Conservation (phyloP, 2,888 invertebrate species). For the Cryptophagus acutangulus region DNA sequence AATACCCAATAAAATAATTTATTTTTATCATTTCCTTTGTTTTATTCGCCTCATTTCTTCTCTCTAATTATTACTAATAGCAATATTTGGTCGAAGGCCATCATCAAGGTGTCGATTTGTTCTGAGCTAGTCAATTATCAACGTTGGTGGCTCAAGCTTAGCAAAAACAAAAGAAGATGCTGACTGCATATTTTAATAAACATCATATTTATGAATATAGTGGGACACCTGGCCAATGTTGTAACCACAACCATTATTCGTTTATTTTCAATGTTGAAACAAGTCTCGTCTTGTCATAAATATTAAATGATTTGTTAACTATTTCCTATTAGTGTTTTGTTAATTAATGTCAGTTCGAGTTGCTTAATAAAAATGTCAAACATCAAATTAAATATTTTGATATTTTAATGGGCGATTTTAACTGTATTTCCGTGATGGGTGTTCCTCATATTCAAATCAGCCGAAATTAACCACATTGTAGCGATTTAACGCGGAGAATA, state of each 20-base stretch:
- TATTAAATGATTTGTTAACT: constrained; percentile 27
- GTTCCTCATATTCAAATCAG: too few relatives aligned
- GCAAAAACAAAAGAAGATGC: constrained; percentile 29
- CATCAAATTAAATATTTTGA: not conserved
- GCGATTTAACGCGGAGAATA: too few relatives aligned
- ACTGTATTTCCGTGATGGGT: too few relatives aligned
- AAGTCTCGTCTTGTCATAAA: constrained; percentile 25
- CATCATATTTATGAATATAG: not conserved
- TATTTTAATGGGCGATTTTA: too few relatives aligned
- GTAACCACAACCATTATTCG: constrained; percentile 23
- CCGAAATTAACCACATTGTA: too few relatives aligned
- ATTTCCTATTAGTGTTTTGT: constrained; percentile 26
- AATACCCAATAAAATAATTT: too few relatives aligned
- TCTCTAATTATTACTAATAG: too few relatives aligned
- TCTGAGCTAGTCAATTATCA: constrained; percentile 34
- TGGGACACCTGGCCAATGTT: constrained; percentile 24
- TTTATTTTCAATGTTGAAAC: constrained; percentile 11
- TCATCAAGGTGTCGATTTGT: constrained; percentile 33
- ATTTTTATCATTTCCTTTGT: too few relatives aligned
- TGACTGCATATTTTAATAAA: constrained; percentile 26
- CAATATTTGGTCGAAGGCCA: too few relatives aligned
- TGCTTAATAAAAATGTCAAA: constrained; percentile 1
- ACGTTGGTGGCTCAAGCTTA: constrained; percentile 38
- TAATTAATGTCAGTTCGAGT: constrained; percentile 18
- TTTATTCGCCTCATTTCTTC: too few relatives aligned